A percentile compares a stretch with the other conserved stretches of the same genome.
Evolutionary conservation across 92 coral and sea anemone species (phyloP).

Genomic region (Heteractis magnifica): DNA sequence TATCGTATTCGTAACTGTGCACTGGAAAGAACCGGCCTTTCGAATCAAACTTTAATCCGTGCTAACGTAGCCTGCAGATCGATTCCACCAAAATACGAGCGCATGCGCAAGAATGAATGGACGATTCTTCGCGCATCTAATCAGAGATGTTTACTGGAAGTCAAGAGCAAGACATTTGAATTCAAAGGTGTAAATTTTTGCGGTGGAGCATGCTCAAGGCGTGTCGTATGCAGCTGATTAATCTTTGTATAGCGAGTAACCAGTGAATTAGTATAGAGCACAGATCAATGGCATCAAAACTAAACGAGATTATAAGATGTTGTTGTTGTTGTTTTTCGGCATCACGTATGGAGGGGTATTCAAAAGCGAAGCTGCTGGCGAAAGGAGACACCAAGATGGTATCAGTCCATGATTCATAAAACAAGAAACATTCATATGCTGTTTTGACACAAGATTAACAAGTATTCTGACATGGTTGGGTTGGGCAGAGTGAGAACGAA

Average conservation of each 20-base stretch:
- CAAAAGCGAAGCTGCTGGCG: not conserved
- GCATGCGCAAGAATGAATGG: not conserved
- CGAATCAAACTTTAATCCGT: not conserved
- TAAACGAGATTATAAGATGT: not conserved
- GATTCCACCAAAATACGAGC: not conserved
- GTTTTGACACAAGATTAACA: no score
- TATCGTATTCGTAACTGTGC: not conserved
- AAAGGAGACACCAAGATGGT: not conserved
- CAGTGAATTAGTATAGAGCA: not conserved
- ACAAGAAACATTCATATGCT: not conserved
- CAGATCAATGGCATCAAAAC: not conserved
- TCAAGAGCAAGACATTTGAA: constrained; percentile 2
- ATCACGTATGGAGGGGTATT: not conserved
- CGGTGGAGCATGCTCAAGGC: not conserved
- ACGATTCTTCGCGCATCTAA: not conserved
- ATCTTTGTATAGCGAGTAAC: not conserved
- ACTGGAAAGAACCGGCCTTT: not conserved
- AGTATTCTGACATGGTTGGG: no score
- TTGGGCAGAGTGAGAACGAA: not conserved
- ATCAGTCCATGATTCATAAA: not conserved
- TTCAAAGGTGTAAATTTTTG: not conserved
- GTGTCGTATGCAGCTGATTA: no score
- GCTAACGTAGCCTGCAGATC: not conserved
- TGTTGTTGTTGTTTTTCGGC: not conserved
- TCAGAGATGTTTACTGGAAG: not conserved